Evolutionary conservation across 2,797 vertebrate species (phyloP).

Genomic region (Pangasius sanitwongsei): DNA sequence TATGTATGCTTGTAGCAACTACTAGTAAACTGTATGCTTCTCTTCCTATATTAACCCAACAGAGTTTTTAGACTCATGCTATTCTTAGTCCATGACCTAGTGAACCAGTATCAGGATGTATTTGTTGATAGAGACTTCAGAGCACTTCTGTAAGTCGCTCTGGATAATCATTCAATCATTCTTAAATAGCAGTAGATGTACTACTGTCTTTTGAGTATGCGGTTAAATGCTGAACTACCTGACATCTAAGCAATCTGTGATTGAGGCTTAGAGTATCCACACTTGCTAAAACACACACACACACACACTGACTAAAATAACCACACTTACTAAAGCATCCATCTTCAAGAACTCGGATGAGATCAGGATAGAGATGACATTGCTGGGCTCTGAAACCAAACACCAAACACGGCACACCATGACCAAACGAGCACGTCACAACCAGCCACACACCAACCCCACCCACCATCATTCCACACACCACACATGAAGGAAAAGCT

Average conservation of each 20-base stretch:
- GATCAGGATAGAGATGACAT: conserved; percentile 99
- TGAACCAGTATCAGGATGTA: too few relatives aligned
- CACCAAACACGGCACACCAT: conserved; percentile 71
- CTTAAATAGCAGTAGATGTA: not conserved
- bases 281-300: not conserved
- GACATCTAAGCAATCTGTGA: not conserved
- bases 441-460: conserved; percentile 56
- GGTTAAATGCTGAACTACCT: not conserved
- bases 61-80: too few relatives aligned
- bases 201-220: not conserved
- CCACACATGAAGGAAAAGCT: not conserved
- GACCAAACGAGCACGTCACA: conserved; percentile 53
- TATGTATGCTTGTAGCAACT: too few relatives aligned
- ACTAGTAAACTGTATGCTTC: too few relatives aligned
- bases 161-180: not conserved
- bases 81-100: too few relatives aligned
- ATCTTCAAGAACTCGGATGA: conserved; percentile 99
- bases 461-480: not conserved
- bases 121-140: too few relatives aligned
- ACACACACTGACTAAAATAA: conserved; percentile 21
- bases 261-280: not conserved
- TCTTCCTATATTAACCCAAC: too few relatives aligned
- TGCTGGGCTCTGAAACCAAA: conserved; percentile 94
- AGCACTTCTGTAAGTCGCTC: too few relatives aligned
- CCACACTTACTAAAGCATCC: conserved; percentile 96